phyloP scores from a whole-genome alignment of 2,113 vertebrate species.

The Mus pahari region DNA sequence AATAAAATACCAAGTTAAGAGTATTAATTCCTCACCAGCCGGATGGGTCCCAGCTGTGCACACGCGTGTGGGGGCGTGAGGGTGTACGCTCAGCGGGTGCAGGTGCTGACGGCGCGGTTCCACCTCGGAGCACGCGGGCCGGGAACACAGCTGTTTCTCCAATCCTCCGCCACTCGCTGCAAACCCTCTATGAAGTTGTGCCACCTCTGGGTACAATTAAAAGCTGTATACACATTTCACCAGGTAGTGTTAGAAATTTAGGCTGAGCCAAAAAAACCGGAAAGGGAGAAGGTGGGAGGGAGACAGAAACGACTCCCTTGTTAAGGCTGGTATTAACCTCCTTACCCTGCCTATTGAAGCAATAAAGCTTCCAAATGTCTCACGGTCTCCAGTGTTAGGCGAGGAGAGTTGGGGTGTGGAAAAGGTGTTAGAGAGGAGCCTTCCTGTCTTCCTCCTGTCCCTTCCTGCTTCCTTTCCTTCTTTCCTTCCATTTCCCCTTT shows the following conservation, averaged over 20 bases:
- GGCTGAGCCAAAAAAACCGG: slow-evolving; percentile 84
- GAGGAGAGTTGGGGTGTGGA: background rate
- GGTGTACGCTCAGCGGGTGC: slow-evolving; percentile 74
- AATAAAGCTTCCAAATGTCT: slow-evolving; percentile 72
- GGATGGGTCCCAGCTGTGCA: slow-evolving; percentile 89
- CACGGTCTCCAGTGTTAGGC: background rate
- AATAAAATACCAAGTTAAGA: slow-evolving; percentile 89
- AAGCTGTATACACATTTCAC: slow-evolving; percentile 88
- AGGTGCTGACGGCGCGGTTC: slow-evolving; percentile 87
- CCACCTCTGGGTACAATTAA: slow-evolving; percentile 91
- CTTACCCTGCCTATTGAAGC: slow-evolving; percentile 80
- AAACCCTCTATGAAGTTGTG: slow-evolving; percentile 87
- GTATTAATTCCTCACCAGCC: slow-evolving; percentile 89
- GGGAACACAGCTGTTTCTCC: slow-evolving; percentile 88
- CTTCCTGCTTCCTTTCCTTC: too few species aligned
- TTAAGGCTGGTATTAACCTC: slow-evolving; percentile 85
- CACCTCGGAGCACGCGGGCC: slow-evolving; percentile 83
- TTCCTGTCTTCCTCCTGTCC: background rate
- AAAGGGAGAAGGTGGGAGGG: slow-evolving; percentile 59
- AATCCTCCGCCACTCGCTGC: slow-evolving; percentile 85
- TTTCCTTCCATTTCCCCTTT: background rate
- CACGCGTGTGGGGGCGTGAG: slow-evolving; percentile 51
- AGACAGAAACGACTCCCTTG: slow-evolving; percentile 75
- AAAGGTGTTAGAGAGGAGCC: background rate
- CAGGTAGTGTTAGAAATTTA: slow-evolving; percentile 88